Evolutionary conservation across 1,140 invertebrate species (phyloP).

Genomic region (Halesus radiatus): DNA sequence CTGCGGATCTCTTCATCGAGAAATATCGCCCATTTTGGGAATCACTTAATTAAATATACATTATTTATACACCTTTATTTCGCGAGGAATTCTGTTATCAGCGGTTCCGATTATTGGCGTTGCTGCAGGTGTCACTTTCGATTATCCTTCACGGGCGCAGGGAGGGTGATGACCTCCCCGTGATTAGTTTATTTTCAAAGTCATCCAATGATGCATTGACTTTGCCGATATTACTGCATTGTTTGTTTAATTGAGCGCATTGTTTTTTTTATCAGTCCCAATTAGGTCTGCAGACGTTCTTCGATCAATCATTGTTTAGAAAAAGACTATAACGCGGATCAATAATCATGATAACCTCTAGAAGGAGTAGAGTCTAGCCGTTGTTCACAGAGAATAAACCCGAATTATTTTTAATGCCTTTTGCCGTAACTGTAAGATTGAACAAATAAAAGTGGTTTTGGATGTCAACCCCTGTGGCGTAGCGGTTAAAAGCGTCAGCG

Average conservation of each 20-base stretch:
- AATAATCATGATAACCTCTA: too few relatives aligned
- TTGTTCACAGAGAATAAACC: too few relatives aligned
- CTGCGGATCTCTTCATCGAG: too few relatives aligned
- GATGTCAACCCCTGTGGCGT: too few relatives aligned
- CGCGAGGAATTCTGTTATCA: slow-evolving; percentile 25
- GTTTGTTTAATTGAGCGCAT: slow-evolving; percentile 1
- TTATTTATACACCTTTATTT: neutral
- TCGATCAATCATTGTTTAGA: neutral
- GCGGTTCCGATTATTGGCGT: neutral
- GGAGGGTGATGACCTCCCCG: neutral
- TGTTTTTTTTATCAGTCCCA: neutral
- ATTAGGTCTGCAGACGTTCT: neutral
- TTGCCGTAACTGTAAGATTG: too few relatives aligned
- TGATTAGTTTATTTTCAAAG: slow-evolving; percentile 17
- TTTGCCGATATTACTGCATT: neutral
- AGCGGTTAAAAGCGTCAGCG: too few relatives aligned
- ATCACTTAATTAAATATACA: too few relatives aligned
- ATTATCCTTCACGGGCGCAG: slow-evolving; percentile 6
- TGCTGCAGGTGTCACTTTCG: slow-evolving; percentile 27
- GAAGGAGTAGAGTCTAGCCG: too few relatives aligned
- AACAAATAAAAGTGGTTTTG: too few relatives aligned
- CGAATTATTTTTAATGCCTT: neutral
- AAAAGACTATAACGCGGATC: too few relatives aligned
- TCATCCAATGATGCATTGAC: slow-evolving; percentile 19
- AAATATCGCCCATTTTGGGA: too few relatives aligned